Conservation (phyloP, 1,140 invertebrate species). For the Homarus americanus region DNA sequence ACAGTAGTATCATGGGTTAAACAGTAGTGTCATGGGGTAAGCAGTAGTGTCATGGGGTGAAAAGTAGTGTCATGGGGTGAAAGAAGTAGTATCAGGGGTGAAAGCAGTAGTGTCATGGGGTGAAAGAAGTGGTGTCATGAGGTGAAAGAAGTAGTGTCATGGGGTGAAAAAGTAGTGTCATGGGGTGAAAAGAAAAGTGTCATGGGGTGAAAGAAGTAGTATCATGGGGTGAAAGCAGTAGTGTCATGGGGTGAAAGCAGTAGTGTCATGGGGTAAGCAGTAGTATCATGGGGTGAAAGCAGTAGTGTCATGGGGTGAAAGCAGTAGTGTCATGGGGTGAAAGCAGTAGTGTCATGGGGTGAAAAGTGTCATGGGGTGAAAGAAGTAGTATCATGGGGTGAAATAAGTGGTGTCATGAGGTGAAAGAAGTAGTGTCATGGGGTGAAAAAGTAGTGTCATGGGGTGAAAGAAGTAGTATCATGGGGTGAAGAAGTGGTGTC, state of each 20-base stretch:
- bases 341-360: background rate
- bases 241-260: no score
- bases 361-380: no score
- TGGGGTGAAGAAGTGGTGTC: no score
- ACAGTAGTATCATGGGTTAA: background rate
- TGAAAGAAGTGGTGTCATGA: background rate
- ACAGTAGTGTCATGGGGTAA: background rate
- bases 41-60: background rate
- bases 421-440: background rate
- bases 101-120: background rate
- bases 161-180: background rate
- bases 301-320: background rate
- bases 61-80: background rate
- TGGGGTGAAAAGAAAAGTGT: no score
- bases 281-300: no score
- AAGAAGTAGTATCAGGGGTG: background rate
- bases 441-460: background rate
- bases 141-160: background rate
- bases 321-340: background rate
- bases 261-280: no score
- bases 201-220: no score
- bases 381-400: no score
- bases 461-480: background rate
- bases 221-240: no score
- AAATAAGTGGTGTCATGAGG: background rate